Evolutionary conservation across 2,888 invertebrate species (phyloP).

Genomic region (Sarcophaga carnaria): DNA sequence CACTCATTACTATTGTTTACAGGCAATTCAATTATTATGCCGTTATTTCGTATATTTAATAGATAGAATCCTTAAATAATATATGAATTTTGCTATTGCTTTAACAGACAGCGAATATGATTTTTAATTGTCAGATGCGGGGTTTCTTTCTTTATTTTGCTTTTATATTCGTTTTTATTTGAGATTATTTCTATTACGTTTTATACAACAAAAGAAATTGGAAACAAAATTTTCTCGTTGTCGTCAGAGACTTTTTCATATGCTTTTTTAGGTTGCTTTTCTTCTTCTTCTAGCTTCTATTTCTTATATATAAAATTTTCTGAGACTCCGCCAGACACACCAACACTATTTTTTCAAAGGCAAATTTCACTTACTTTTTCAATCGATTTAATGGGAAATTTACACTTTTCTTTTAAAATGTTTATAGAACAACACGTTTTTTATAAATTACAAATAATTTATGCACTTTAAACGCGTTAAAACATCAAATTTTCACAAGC

Average conservation of each 20-base stretch:
- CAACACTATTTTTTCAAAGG: conserved; percentile 70
- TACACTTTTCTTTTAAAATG: conserved; percentile 73
- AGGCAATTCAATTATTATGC: conserved; percentile 38
- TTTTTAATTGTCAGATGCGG: conserved; percentile 37
- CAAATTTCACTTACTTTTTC: conserved; percentile 73
- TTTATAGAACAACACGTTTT: conserved; percentile 74
- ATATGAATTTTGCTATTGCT: conserved; percentile 22
- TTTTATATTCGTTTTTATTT: conserved; percentile 31
- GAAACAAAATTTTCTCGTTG: conserved; percentile 58
- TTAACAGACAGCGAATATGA: conserved; percentile 22
- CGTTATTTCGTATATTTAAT: conserved; percentile 40
- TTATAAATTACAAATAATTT: conserved; percentile 70
- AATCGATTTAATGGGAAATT: conserved; percentile 68
- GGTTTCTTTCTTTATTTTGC: conserved; percentile 33
- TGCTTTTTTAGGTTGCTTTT: conserved; percentile 62
- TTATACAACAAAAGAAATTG: conserved; percentile 55
- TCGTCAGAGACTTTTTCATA: conserved; percentile 60
- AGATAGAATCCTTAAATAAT: conserved; percentile 57
- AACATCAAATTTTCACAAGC: conserved; percentile 57
- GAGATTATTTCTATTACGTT: conserved; percentile 40
- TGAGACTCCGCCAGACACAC: conserved; percentile 63
- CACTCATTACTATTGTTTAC: conserved; percentile 74
- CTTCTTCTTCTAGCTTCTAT: conserved; percentile 66
- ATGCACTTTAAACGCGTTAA: conserved; percentile 71
- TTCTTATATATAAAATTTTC: conserved; percentile 64